These are phyloP conservation scores for Picathartes gymnocephalus DNA, from an alignment of 2,113 vertebrate genomes.

Conservation along the genomic window DNA sequence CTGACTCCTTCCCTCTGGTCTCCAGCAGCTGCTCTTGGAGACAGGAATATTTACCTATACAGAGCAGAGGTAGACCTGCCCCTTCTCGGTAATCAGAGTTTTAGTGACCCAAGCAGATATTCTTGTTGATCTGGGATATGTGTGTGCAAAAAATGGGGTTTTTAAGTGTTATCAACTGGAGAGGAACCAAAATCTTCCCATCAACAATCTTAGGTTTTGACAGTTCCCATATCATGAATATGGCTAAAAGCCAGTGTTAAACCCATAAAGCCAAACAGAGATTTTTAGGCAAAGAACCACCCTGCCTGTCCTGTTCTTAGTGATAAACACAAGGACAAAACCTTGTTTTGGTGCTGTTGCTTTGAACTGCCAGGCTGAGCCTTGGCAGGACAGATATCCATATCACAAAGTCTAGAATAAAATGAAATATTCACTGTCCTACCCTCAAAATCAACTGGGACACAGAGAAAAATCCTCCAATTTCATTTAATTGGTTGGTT, in stretches of 20 bases:
- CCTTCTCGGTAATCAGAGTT: neutral
- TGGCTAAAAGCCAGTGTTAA: neutral
- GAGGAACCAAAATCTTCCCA: neutral
- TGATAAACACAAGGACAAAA: neutral
- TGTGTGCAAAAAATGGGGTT: neutral
- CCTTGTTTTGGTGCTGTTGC: neutral
- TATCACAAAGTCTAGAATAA: neutral
- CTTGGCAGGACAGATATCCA: neutral
- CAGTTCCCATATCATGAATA: neutral
- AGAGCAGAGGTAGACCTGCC: neutral
- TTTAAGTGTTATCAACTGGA: neutral
- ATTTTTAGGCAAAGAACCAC: neutral
- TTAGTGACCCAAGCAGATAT: neutral
- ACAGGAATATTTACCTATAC: neutral
- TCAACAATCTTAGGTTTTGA: neutral
- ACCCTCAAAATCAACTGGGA: neutral
- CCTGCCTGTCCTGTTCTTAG: neutral
- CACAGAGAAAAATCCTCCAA: neutral
- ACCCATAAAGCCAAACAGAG: neutral
- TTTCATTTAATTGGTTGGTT: neutral
- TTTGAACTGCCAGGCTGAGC: neutral
- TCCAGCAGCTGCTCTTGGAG: neutral
- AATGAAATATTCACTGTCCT: neutral
- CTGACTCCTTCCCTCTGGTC: neutral
- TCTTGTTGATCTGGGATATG: neutral